Percentiles rank a stretch among this genome's conserved stretches.
Conservation (phyloP, 2,113 vertebrate genomes). For the Pelobates fuscus region DNA sequence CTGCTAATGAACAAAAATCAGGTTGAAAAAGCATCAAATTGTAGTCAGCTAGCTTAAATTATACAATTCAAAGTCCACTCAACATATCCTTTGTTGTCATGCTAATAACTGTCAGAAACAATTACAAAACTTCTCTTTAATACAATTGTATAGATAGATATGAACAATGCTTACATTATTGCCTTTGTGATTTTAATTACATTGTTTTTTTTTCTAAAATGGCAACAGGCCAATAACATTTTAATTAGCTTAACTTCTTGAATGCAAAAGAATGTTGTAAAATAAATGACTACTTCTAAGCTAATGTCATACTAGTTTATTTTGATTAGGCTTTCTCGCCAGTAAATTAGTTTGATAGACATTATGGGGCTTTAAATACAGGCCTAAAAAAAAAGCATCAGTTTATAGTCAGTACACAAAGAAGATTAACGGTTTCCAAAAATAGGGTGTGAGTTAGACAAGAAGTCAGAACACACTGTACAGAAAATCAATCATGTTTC, state of each 20-base stretch:
- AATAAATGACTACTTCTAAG: constrained; percentile 1
- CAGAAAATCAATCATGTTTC: constrained; percentile 38
- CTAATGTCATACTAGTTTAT: constrained; percentile 4
- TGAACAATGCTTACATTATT: not conserved
- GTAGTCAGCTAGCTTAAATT: too few species aligned
- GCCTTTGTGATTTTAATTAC: not conserved
- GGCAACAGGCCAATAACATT: not conserved
- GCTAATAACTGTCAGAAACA: too few species aligned
- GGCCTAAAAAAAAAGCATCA: constrained; percentile 20
- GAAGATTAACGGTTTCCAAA: constrained; percentile 36
- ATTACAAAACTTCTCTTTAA: too few species aligned
- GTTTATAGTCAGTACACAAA: not conserved
- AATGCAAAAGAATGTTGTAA: not conserved
- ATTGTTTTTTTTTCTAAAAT: not conserved
- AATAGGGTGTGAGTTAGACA: constrained; percentile 21
- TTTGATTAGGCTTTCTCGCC: not conserved
- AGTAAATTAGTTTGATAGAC: constrained; percentile 18
- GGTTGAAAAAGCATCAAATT: too few species aligned
- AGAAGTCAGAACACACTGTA: constrained; percentile 20
- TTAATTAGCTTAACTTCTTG: constrained; percentile 20
- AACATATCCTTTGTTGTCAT: too few species aligned
- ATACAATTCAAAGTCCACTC: too few species aligned
- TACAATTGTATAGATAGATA: not conserved
- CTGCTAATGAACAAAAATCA: too few species aligned
- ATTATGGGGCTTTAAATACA: constrained; percentile 6